Conservation (phyloP, 2,888 invertebrate genomes). For the Hermodice carunculata region DNA sequence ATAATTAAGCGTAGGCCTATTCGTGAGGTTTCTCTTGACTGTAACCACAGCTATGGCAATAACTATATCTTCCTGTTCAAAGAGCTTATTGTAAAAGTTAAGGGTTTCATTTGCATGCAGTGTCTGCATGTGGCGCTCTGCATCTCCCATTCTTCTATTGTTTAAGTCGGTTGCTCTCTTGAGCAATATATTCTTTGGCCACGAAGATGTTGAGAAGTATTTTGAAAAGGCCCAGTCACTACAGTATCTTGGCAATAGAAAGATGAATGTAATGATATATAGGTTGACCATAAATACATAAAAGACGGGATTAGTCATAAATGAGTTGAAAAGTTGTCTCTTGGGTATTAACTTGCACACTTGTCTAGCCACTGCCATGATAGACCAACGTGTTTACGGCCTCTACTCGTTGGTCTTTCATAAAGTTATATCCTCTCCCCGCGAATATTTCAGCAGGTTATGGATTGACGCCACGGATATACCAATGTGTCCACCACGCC, state of each 20-base stretch:
- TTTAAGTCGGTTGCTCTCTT: slow-evolving; percentile 4
- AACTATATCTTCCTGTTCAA: background rate
- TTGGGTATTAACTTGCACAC: too few species aligned
- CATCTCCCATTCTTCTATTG: slow-evolving; percentile 7
- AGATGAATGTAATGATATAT: slow-evolving; percentile 15
- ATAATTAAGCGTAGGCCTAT: slow-evolving; percentile 9
- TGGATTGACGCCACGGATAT: too few species aligned
- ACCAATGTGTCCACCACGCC: too few species aligned
- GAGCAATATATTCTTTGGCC: slow-evolving; percentile 1
- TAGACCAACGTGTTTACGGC: too few species aligned
- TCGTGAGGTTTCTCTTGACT: background rate
- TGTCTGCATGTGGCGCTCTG: slow-evolving; percentile 4
- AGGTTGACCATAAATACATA: slow-evolving; percentile 10
- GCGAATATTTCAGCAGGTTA: too few species aligned
- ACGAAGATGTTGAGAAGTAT: slow-evolving; percentile 10
- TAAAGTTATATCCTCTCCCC: too few species aligned
- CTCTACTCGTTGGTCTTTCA: too few species aligned
- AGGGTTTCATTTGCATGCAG: background rate
- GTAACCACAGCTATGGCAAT: slow-evolving; percentile 14
- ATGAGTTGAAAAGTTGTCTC: too few species aligned
- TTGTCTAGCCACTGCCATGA: too few species aligned
- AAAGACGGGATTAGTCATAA: too few species aligned
- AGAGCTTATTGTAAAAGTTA: background rate
- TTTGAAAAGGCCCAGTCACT: slow-evolving; percentile 17
- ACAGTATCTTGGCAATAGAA: slow-evolving; percentile 16